Percentiles rank a stretch among this genome's conserved stretches.
Conservation (phyloP, 1,140 invertebrate species). For the Zaprionus lachaisei region DNA sequence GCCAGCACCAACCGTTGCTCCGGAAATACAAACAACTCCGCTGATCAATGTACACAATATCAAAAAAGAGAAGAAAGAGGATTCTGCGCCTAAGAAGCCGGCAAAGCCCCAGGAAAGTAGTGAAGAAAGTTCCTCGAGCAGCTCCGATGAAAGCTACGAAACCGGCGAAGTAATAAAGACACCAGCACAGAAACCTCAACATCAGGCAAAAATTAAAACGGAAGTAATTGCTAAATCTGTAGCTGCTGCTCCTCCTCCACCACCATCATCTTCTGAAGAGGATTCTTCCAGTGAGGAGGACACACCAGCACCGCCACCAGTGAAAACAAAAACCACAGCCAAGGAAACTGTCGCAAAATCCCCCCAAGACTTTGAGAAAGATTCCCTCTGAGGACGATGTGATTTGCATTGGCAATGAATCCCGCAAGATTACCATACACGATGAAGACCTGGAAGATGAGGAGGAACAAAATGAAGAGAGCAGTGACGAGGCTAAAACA, state of each 20-base stretch:
- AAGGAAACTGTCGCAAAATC: conserved; percentile 40
- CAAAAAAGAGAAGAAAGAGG: conserved; percentile 36
- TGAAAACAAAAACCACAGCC: conserved; percentile 28
- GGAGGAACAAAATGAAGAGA: not conserved
- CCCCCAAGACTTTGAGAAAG: conserved; percentile 41
- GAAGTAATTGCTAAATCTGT: conserved; percentile 10
- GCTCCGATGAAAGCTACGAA: conserved; percentile 57
- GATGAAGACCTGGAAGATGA: conserved; percentile 59
- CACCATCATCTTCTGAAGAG: conserved; percentile 45
- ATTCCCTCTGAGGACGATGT: conserved; percentile 61
- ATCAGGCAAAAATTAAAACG: conserved; percentile 21
- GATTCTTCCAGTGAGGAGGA: conserved; percentile 36
- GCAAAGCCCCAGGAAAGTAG: conserved; percentile 29
- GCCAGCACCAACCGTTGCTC: not conserved
- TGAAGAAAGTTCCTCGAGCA: conserved; percentile 55
- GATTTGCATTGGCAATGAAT: conserved; percentile 63
- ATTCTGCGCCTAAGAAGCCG: conserved; percentile 14
- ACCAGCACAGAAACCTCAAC: not conserved
- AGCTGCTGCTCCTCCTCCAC: conserved; percentile 45
- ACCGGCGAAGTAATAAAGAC: conserved; percentile 53
- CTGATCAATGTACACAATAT: conserved; percentile 21
- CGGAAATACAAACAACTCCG: not conserved
- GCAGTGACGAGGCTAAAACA: not conserved
- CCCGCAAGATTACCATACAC: conserved; percentile 56
- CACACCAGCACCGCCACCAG: not conserved